Conservation (phyloP, 2,888 invertebrate genomes). For the Meghimatium bilineatum region DNA sequence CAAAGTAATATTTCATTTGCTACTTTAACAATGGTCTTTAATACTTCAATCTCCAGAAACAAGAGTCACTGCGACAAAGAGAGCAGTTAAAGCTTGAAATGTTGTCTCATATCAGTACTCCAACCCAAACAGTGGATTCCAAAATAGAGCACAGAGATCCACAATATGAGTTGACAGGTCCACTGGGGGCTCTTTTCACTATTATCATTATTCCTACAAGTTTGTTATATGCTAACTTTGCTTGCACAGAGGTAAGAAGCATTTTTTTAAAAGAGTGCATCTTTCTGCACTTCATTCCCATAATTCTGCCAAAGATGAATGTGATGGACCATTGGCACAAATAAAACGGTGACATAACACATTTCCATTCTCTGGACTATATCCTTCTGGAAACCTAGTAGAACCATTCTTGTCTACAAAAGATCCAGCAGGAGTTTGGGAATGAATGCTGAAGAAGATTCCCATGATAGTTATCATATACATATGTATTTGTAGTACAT, state of each 20-base stretch:
- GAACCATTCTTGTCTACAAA: no score
- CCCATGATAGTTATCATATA: no score
- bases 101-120: conserved; percentile 46
- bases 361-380: no score
- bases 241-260: conserved; percentile 78
- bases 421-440: no score
- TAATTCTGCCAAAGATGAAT: no score
- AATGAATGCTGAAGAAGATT: no score
- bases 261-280: neutral
- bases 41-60: conserved; percentile 31
- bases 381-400: no score
- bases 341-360: no score
- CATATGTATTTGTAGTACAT: no score
- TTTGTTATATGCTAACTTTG: conserved; percentile 78
- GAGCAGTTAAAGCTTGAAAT: conserved; percentile 49
- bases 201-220: conserved; percentile 77
- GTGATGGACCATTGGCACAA: no score
- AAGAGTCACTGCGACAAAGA: conserved; percentile 38
- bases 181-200: conserved; percentile 79
- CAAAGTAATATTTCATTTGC: neutral
- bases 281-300: no score
- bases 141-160: conserved; percentile 51
- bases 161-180: conserved; percentile 79
- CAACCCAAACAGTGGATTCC: conserved; percentile 2
- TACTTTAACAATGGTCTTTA: neutral